Evolutionary conservation across 2,888 invertebrate genomes (phyloP).

Genomic region (Zaprionus obscuricornis): DNA sequence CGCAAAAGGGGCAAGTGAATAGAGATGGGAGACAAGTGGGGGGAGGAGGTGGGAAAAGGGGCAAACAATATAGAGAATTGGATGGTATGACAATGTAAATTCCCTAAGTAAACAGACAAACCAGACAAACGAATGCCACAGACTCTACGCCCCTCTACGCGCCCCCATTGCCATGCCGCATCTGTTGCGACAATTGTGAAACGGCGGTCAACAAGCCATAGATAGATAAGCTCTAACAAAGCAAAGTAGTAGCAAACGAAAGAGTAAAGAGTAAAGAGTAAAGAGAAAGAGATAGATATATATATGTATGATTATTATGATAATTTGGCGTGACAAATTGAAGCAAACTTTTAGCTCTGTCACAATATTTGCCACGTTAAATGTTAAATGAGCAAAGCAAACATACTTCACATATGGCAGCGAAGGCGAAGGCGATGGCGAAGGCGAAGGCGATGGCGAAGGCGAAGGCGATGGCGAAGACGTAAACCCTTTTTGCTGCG

Average conservation of each 20-base stretch:
- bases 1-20: not conserved
- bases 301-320: conserved; percentile 56
- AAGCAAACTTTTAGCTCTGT: conserved; percentile 53
- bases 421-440: too few species aligned
- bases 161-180: conserved; percentile 20
- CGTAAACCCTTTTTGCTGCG: conserved; percentile 53
- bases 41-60: not conserved
- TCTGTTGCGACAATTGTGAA: conserved; percentile 54
- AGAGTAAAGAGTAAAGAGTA: not conserved
- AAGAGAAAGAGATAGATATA: not conserved
- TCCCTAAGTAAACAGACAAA: conserved; percentile 58
- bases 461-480: too few species aligned
- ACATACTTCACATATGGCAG: conserved; percentile 68
- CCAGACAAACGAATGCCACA: conserved; percentile 22
- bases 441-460: too few species aligned
- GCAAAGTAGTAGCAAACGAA: not conserved
- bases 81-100: conserved; percentile 69
- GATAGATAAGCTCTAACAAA: conserved; percentile 57
- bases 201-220: conserved; percentile 59
- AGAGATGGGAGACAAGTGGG: not conserved
- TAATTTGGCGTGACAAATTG: conserved; percentile 68
- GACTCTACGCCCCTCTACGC: too few species aligned
- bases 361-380: conserved; percentile 68
- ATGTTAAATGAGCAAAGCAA: conserved; percentile 68
- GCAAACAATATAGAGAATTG: too few species aligned